phyloP scores from a whole-genome alignment of 2,113 vertebrate genomes.

The Cynopterus brachyotis region DNA sequence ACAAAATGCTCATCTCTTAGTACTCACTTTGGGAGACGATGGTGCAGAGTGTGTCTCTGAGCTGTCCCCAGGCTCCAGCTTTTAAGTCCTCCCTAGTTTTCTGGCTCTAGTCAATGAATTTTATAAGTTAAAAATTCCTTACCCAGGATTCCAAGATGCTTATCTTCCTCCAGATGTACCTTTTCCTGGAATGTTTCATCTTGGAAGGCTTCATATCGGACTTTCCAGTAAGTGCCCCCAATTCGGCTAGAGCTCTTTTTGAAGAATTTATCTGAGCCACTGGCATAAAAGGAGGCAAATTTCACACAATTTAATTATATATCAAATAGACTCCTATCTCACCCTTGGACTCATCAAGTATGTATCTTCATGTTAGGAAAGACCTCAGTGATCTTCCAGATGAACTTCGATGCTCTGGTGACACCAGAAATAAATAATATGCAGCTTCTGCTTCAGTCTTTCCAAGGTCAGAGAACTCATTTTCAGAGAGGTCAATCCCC shows the following conservation, averaged over 20 bases:
- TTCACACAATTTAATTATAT: neutral
- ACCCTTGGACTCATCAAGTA: neutral
- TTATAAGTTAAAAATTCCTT: slow-evolving; percentile 52
- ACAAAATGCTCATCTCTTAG: neutral
- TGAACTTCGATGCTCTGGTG: neutral
- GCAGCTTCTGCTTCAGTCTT: neutral
- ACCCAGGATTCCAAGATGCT: slow-evolving; percentile 87
- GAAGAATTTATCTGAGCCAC: slow-evolving; percentile 83
- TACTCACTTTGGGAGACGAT: neutral
- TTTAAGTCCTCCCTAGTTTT: neutral
- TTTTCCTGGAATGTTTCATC: slow-evolving; percentile 84
- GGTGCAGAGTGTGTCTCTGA: neutral
- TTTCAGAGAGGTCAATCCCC: neutral
- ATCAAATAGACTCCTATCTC: neutral
- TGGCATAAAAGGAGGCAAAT: slow-evolving; percentile 56
- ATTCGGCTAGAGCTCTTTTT: slow-evolving; percentile 67
- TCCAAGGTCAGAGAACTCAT: neutral
- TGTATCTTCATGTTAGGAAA: neutral
- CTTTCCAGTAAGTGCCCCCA: slow-evolving; percentile 87
- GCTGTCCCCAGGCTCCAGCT: neutral
- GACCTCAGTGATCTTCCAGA: neutral
- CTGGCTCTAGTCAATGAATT: neutral
- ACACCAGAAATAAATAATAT: neutral
- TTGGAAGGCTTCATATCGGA: slow-evolving; percentile 83
- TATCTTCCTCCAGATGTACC: slow-evolving; percentile 76